Conservation (phyloP, 2,797 vertebrate genomes). For the Potorous gilbertii region DNA sequence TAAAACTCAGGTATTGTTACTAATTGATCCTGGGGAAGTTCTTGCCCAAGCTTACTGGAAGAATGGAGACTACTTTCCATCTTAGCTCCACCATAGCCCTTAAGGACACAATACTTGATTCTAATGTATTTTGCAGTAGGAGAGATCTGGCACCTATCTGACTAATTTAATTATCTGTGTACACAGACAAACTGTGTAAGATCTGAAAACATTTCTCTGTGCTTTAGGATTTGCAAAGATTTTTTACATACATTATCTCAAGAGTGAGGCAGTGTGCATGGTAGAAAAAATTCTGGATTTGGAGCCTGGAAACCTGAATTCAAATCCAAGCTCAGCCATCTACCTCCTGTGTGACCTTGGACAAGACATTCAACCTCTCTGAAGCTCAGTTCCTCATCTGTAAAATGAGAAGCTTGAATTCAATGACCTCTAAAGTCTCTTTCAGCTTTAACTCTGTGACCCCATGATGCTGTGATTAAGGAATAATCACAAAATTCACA, state of each 20-base stretch:
- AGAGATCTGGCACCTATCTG: not conserved
- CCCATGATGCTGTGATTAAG: not conserved
- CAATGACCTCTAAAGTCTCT: not conserved
- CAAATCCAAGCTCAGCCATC: not conserved
- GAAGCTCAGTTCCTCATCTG: not conserved
- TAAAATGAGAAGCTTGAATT: not conserved
- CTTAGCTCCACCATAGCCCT: not conserved
- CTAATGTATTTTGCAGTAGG: not conserved
- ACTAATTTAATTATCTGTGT: conserved; percentile 1
- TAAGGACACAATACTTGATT: not conserved
- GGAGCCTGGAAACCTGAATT: not conserved
- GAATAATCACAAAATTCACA: not conserved
- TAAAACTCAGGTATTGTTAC: conserved; percentile 34
- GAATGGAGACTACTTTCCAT: conserved; percentile 25
- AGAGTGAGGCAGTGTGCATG: not conserved
- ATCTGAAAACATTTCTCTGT: conserved; percentile 27
- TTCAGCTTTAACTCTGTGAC: not conserved
- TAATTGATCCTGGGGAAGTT: not conserved
- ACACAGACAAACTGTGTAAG: conserved; percentile 6
- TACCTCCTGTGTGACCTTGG: not conserved
- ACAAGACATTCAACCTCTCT: not conserved
- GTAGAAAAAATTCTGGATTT: not conserved
- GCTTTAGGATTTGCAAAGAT: conserved; percentile 1
- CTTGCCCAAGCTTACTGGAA: conserved; percentile 23
- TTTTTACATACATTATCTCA: not conserved